These are phyloP conservation scores for Carassius gibelio DNA, from an alignment of 2,113 vertebrate genomes.

Conservation along the genomic window DNA sequence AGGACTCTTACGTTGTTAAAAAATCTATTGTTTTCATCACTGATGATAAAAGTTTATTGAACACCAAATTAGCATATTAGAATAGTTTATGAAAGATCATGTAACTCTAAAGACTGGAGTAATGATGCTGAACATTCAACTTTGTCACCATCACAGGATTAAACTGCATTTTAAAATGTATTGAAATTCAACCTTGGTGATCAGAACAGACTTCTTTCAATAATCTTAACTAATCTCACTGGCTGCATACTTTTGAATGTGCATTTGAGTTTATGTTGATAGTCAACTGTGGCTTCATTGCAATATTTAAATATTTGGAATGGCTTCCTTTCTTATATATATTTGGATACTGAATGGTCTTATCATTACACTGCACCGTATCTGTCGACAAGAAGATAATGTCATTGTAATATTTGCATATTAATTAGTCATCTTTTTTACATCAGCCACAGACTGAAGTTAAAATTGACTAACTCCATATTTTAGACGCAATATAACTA, in stretches of 20 bases:
- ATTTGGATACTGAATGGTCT: neutral
- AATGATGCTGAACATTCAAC: neutral
- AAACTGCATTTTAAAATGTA: neutral
- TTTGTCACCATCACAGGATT: neutral
- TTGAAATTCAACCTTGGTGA: neutral
- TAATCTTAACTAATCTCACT: neutral
- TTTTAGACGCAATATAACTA: neutral
- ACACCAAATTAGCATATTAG: neutral
- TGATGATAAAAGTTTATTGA: neutral
- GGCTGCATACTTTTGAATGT: neutral
- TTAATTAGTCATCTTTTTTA: neutral
- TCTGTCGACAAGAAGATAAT: neutral
- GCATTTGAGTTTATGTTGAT: neutral
- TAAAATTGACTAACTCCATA: neutral
- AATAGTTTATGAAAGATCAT: neutral
- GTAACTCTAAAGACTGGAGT: neutral
- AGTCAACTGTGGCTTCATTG: neutral
- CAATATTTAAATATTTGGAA: neutral
- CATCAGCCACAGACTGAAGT: neutral
- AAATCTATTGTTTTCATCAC: neutral
- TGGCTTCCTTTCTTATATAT: neutral
- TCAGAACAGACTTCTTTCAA: neutral
- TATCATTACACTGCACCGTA: neutral
- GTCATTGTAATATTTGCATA: neutral
- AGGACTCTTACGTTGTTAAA: neutral